Conservation (phyloP, 1,140 invertebrate genomes). For the Brachionus calyciflorus region DNA sequence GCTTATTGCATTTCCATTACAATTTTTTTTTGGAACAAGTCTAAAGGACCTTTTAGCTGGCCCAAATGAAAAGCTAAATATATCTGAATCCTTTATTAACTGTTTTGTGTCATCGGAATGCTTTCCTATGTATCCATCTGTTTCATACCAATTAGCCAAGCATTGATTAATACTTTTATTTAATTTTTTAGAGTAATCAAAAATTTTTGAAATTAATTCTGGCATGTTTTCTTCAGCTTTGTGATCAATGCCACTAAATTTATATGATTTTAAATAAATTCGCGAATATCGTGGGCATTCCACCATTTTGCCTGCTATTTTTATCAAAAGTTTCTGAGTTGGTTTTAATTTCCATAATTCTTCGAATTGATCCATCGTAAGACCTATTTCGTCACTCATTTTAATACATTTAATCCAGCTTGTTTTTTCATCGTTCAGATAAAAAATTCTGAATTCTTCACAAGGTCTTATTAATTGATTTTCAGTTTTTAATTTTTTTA, state of each 20-base stretch:
- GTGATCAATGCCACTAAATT: constrained; percentile 7
- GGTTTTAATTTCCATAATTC: constrained; percentile 21
- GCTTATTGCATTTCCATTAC: background rate
- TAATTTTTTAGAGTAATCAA: background rate
- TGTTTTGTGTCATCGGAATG: constrained; percentile 19
- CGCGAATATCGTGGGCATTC: background rate
- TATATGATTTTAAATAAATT: background rate
- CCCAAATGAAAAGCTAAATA: constrained; percentile 27
- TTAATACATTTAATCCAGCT: background rate
- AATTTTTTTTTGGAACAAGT: background rate
- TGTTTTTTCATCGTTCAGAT: constrained; percentile 12
- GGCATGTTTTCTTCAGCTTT: background rate
- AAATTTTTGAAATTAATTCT: background rate
- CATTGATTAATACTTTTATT: constrained; percentile 1
- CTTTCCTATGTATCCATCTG: constrained; percentile 13
- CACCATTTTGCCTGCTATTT: background rate
- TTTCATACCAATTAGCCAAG: constrained; percentile 30
- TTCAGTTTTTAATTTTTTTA: background rate
- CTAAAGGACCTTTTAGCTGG: constrained; percentile 6
- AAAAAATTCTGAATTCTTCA: background rate
- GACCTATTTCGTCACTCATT: background rate
- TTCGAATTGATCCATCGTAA: background rate
- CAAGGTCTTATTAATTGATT: background rate
- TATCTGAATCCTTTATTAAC: background rate
- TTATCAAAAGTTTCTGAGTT: background rate